Evolutionary conservation across 2,888 invertebrate genomes (phyloP), one percentile per base, ranked within the genome.

Genomic region (Mythimna loreyi): DNA sequence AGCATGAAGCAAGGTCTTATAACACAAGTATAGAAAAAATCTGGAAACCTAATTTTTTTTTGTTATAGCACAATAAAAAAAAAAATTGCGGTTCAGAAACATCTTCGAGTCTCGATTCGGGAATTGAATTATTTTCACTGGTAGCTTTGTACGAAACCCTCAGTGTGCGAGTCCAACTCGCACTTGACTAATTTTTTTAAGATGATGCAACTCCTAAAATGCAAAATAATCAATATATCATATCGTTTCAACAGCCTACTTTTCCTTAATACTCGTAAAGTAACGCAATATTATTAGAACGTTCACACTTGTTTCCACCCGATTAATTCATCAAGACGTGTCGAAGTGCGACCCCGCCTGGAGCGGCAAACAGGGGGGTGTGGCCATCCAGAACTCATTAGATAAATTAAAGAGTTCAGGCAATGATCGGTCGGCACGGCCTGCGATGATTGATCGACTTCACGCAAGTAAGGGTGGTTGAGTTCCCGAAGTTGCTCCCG

Each of bases 331-430:
- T 91, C 91, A 92, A 91, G 89, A 89, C 83, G 82, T 88, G 90
- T 91, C 89, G 87, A 90, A 89, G 89, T 86, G 70, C 81, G 86
- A 84, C 87, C 87, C 84, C 84, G 81, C 78, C 87, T 78, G 70
- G 79, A 84, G 81, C 78, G 69, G 79, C 88, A 89, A 90, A 90
- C 90, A 89, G 78, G 85, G n/a, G 83, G 84, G 86, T 73, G 82
- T 82, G 75, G 75, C 73, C 79, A 76, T 63, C 66, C 60, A 66
- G 74, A 85, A 83, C 83, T 94, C 93, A 94, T 95, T 95, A 94
- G 89, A 93, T 92, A 93, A 94, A 95, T 94, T 94, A 95, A 94
- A 94, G 94, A 95, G 95, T 95, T 94, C 91, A 91, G 86, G 85
- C 80, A 89, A 91, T 89, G 91, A 89, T 87, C 87, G 87, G 83